Percentiles rank a stretch among this genome's conserved stretches.
phyloP scores from a whole-genome alignment of 2,797 vertebrate species.

The Labeo calbasu region DNA sequence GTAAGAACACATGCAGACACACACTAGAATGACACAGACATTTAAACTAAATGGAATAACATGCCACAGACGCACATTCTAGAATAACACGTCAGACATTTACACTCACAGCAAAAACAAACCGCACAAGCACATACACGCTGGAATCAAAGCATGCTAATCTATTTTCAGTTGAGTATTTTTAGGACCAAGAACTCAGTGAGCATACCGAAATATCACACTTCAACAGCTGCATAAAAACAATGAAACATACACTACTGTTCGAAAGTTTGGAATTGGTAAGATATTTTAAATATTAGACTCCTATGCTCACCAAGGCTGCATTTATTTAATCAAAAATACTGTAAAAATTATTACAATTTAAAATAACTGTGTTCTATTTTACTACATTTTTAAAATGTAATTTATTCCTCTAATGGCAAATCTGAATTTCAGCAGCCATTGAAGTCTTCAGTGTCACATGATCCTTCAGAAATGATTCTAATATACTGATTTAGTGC shows the following conservation, averaged over 20 bases:
- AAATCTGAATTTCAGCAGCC: background rate
- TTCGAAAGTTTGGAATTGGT: background rate
- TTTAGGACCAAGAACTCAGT: slow-evolving; percentile 24
- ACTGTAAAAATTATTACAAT: background rate
- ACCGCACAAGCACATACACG: background rate
- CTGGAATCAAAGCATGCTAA: slow-evolving; percentile 37
- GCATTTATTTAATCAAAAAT: background rate
- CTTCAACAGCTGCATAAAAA: slow-evolving; percentile 38
- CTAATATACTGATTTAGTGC: background rate
- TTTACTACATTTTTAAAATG: background rate
- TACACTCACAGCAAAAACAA: slow-evolving; percentile 21
- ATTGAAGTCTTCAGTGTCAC: background rate
- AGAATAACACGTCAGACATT: slow-evolving; percentile 9
- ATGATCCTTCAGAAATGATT: background rate
- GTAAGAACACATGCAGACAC: slow-evolving; percentile 6
- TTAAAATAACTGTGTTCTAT: background rate
- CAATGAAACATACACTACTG: background rate
- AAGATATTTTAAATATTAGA: background rate
- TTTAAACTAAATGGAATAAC: background rate
- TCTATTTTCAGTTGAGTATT: slow-evolving; percentile 34
- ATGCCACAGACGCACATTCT: background rate
- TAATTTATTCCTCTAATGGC: background rate
- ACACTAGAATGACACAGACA: slow-evolving; percentile 16
- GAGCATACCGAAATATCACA: slow-evolving; percentile 35
- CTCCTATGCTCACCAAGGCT: background rate